Evolutionary conservation across 2,113 vertebrate genomes (phyloP), one percentile per base, ranked within the genome.

Genomic region (Psilopsiagon aurifrons): DNA sequence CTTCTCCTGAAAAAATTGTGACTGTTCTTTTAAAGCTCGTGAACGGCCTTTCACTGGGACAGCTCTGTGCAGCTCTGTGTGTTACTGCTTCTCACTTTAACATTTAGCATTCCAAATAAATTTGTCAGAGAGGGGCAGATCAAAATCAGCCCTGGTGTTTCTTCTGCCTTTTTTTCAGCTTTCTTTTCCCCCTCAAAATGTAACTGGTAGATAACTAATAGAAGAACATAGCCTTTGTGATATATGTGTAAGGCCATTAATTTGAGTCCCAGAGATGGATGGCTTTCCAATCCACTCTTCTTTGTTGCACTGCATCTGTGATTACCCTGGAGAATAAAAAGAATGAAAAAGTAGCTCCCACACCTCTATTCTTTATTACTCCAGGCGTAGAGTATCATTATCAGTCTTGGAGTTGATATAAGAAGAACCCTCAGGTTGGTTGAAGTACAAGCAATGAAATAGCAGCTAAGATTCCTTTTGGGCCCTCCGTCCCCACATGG

Each of bases 251-350:
- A 89, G 35, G 68, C 11, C 80, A 96, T 91, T 97, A 95, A 95
- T 96, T 93, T 96, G 78, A 92, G 82, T 91, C 47, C 62, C 63
- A 86, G 49, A 79, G 83, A 94, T 70, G 86, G 64, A 94, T 96
- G 79, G 54, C 41, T 96, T 93, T 96, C 78, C 87, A 89, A 68
- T 90, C 43, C 52, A 83, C 31, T 96, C 83, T 71, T 35, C 67
- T 88, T 95, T 94, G 80, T 93, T 86, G 83, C 67, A 71, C 47
- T 92, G 63, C 83, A 86, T 97, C 64, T 59, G 79, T 93, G 84
- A 97, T 97, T 97, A 97, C 81, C 79, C 86, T 90, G 35, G 89
- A 91, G 94, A 94, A 95, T 71, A 75, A 22, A 94, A 92, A 37
- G 69, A 93, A 92, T 87, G 86, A 95, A 93, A 88, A 97, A 87